A percentile compares a stretch with the other conserved stretches of the same genome.
These are phyloP conservation scores for Leucophora obtusa DNA, from an alignment of 2,888 invertebrate species.

Conservation along the genomic window DNA sequence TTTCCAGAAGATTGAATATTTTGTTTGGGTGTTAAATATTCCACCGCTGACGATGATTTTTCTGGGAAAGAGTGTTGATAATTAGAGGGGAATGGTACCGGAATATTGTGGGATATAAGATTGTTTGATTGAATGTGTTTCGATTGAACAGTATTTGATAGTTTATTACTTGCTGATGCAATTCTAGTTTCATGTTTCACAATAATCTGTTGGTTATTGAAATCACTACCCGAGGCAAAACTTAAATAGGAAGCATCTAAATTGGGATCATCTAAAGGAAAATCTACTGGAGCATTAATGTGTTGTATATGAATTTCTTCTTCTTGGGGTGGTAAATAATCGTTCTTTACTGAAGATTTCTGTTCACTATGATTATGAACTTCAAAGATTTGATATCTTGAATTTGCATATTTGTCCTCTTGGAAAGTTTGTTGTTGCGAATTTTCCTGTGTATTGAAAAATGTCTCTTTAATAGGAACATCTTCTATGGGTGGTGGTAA, in stretches of 20 bases:
- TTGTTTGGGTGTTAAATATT: background rate
- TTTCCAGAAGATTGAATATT: background rate
- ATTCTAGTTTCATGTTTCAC: constrained; percentile 21
- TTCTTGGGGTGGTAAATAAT: constrained; percentile 16
- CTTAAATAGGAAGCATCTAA: constrained; percentile 69
- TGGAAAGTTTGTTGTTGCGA: constrained; percentile 63
- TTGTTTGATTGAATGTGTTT: constrained; percentile 14
- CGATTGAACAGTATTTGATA: constrained; percentile 30
- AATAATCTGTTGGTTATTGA: constrained; percentile 42
- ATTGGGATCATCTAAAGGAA: constrained; percentile 66
- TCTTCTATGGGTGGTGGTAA: constrained; percentile 57
- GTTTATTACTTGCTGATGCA: background rate
- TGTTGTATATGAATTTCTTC: constrained; percentile 67
- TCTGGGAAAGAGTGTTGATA: constrained; percentile 69
- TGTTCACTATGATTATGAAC: constrained; percentile 70
- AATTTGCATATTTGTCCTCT: constrained; percentile 70
- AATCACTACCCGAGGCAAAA: constrained; percentile 62
- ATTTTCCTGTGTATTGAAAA: constrained; percentile 27
- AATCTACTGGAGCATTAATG: constrained; percentile 39
- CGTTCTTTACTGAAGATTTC: constrained; percentile 29
- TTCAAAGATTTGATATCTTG: constrained; percentile 71
- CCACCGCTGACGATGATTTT: constrained; percentile 14
- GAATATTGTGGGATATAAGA: constrained; percentile 44
- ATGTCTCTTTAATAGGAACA: constrained; percentile 51
- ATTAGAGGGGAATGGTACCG: constrained; percentile 71